Evolutionary conservation across 2,113 vertebrate species (phyloP).

Genomic region (Mirounga angustirostris): DNA sequence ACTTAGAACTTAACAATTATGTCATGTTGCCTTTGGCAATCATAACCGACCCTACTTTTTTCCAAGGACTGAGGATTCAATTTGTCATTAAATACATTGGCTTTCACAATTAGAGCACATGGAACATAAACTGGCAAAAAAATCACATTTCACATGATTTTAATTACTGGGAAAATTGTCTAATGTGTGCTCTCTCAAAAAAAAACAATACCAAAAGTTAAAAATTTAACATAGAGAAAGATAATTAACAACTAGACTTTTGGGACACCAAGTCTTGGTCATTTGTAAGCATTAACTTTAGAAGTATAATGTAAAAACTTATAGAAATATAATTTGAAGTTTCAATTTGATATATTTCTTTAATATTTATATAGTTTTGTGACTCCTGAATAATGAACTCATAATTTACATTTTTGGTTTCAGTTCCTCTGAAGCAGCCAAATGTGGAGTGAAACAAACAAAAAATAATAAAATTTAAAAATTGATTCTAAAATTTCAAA

Average conservation of each 20-base stretch:
- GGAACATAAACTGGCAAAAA: neutral
- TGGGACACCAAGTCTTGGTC: neutral
- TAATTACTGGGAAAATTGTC: slow-evolving; percentile 7
- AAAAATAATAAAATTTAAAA: neutral
- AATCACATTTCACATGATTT: neutral
- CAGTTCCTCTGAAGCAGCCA: neutral
- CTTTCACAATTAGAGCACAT: neutral
- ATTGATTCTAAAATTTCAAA: neutral
- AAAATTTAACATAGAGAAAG: neutral
- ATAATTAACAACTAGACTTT: neutral
- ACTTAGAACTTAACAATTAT: neutral
- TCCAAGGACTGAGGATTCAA: neutral
- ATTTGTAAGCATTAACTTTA: neutral
- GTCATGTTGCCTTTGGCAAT: neutral
- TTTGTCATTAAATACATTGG: neutral
- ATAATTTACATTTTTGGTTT: neutral
- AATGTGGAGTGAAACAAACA: slow-evolving; percentile 23
- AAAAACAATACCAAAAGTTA: neutral
- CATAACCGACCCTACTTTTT: neutral
- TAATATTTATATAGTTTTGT: slow-evolving; percentile 29
- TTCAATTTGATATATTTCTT: slow-evolving; percentile 35
- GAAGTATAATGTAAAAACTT: neutral
- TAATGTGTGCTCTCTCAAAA: neutral
- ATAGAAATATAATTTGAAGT: neutral
- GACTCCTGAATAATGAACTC: slow-evolving; percentile 27